These are phyloP conservation scores for Hepsetus odoe DNA, from an alignment of 2,113 vertebrate genomes.

Conservation along the genomic window DNA sequence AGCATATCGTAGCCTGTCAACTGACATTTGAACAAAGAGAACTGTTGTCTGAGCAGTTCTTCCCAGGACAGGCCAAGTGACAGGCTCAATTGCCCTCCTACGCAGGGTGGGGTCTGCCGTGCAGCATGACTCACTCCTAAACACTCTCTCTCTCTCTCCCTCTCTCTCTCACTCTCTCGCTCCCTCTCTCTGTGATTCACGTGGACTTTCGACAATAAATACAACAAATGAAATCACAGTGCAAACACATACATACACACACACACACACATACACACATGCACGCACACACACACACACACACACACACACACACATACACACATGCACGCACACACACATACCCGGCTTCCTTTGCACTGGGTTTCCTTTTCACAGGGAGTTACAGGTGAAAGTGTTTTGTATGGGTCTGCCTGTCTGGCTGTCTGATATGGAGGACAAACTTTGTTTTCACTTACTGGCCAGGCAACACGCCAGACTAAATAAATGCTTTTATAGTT, in stretches of 20 bases:
- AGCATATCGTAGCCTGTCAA: constrained; percentile 46
- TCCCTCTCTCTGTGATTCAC: neutral
- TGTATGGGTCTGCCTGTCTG: constrained; percentile 62
- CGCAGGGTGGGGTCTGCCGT: constrained; percentile 76
- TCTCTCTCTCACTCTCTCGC: constrained; percentile 12
- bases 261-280: neutral
- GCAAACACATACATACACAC: neutral
- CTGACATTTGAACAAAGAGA: constrained; percentile 80
- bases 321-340: neutral
- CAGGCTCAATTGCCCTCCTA: constrained; percentile 75
- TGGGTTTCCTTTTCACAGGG: constrained; percentile 53
- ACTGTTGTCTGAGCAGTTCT: constrained; percentile 73
- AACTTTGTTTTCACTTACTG: constrained; percentile 72
- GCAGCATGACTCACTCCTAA: constrained; percentile 73
- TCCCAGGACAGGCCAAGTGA: constrained; percentile 71
- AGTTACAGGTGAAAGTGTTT: constrained; percentile 74
- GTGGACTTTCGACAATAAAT: neutral
- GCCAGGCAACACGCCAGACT: constrained; percentile 68
- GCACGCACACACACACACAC: neutral
- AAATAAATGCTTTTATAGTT: constrained; percentile 66
- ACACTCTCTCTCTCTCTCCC: constrained; percentile 20
- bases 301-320: constrained; percentile 2
- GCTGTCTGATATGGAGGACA: constrained; percentile 59
- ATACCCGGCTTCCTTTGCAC: constrained; percentile 16
- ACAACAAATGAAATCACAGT: too few relatives aligned